Conservation (phyloP, 2,797 vertebrate genomes). For the Euphonia xanthogaster region DNA sequence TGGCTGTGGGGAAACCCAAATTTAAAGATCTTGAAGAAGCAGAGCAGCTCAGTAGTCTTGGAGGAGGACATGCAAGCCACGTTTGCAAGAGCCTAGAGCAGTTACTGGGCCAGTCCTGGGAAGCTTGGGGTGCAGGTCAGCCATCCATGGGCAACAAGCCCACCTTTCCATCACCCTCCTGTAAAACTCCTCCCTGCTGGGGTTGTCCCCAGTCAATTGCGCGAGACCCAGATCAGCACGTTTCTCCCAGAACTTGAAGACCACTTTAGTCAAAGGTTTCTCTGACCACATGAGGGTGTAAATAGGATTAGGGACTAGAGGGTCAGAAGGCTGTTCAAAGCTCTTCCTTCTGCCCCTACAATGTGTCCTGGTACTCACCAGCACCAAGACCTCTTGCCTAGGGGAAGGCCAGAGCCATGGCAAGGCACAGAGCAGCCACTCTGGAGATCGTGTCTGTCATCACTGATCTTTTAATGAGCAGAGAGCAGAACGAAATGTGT, state of each 20-base stretch:
- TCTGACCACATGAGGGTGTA: neutral
- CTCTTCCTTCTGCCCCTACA: neutral
- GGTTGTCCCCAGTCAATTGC: neutral
- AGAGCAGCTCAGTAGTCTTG: neutral
- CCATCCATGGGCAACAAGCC: neutral
- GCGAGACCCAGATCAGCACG: rapidly evolving
- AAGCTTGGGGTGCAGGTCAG: neutral
- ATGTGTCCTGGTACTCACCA: neutral
- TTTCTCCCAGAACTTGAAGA: neutral
- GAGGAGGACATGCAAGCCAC: neutral
- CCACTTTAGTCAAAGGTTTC: neutral
- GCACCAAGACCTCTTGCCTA: neutral
- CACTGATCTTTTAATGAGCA: neutral
- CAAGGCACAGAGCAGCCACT: neutral
- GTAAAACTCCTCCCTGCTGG: neutral
- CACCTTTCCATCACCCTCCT: neutral
- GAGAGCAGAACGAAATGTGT: conserved; percentile 1
- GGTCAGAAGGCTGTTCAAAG: neutral
- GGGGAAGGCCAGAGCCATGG: neutral
- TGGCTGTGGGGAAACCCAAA: conserved; percentile 61
- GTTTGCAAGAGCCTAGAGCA: neutral
- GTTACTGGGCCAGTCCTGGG: neutral
- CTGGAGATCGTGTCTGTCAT: neutral
- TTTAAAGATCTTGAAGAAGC: conserved; percentile 40
- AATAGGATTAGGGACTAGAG: neutral